Base-by-base conservation (phyloP, 2,888 invertebrate genomes). In the Pycnomerus fuliginosus region DNA sequence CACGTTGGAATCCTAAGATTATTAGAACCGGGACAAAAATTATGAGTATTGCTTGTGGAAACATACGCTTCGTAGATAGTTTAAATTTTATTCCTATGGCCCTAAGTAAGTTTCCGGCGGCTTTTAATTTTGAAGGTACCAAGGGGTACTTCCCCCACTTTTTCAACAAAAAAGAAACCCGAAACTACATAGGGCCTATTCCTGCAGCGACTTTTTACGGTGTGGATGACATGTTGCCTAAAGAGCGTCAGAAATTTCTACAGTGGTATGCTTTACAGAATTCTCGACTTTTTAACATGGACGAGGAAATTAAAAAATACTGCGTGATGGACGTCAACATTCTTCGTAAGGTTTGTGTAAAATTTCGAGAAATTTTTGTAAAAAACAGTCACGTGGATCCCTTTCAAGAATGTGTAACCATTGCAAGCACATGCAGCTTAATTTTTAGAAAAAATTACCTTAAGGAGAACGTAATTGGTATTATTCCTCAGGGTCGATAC, bases 141-240 rank as follows among this genome's bases (percentile, higher is more conserved):
- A 46, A 47, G 38, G 37, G 31, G 5, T 46, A 24, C 15, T 44
- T 46, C 16, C 41, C 45, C 2, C 29, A 44, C 16, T 16, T 39
- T 10, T 44, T 42, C 15, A 49, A 50, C 16, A 47, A 57, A 48
- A 3, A 45, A 52, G 53, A 42, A 14, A 61, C 61, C 37, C 20
- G 37, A 22, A 41, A 53, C 34, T 62, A 62, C 37, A 36, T 51
- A 4, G 59, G 58, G 0, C 40, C 39, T 3, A 11, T 60, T 3
- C 58, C 56, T 2, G 24, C 36, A 11, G 4, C 29, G 1, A 31
- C 52, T 3, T 56, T 40, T 43, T 60, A 56, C 41, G 44, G 44
- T 3, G 43, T 51, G 1, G 54, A 57, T 20, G 36, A 29, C 0
- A 61, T 62, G 55, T 16, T 23, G 11, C 8, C 11, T 1, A 30